Conservation (phyloP, 2,888 invertebrate species). For the Cylloceria caligata region DNA sequence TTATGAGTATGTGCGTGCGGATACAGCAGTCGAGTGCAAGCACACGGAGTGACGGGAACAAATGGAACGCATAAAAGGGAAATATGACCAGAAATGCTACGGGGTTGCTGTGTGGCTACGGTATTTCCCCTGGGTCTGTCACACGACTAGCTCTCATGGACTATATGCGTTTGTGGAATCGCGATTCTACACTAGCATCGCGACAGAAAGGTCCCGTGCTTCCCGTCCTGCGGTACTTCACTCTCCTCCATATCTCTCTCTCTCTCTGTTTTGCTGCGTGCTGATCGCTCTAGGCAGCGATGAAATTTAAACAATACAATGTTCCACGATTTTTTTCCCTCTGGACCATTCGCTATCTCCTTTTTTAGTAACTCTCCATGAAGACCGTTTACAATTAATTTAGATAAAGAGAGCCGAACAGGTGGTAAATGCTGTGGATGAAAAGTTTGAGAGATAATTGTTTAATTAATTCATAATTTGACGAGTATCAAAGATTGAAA, state of each 20-base stretch:
- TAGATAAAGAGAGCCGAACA: neutral
- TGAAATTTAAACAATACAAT: slow-evolving; percentile 80
- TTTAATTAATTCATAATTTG: neutral
- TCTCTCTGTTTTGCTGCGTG: slow-evolving; percentile 1
- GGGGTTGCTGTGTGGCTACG: slow-evolving; percentile 74
- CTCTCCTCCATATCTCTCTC: slow-evolving; percentile 18
- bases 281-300: slow-evolving; percentile 63
- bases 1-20: slow-evolving; percentile 59
- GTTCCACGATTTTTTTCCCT: slow-evolving; percentile 44
- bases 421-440: neutral
- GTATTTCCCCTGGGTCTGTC: slow-evolving; percentile 80
- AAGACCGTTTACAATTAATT: neutral
- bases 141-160: slow-evolving; percentile 54
- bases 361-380: slow-evolving; percentile 2
- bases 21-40: slow-evolving; percentile 65
- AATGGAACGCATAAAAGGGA: slow-evolving; percentile 83
- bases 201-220: slow-evolving; percentile 27
- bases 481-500: no score
- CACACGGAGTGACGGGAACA: slow-evolving; percentile 79
- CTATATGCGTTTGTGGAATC: slow-evolving; percentile 57
- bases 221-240: slow-evolving; percentile 38
- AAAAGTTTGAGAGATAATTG: neutral
- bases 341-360: slow-evolving; percentile 38
- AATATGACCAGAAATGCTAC: slow-evolving; percentile 80
- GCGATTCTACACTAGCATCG: slow-evolving; percentile 35